Percentiles rank a stretch among this genome's conserved stretches.
Evolutionary conservation across 2,888 invertebrate species (phyloP).

Genomic region (Acanthosepion lycidas): DNA sequence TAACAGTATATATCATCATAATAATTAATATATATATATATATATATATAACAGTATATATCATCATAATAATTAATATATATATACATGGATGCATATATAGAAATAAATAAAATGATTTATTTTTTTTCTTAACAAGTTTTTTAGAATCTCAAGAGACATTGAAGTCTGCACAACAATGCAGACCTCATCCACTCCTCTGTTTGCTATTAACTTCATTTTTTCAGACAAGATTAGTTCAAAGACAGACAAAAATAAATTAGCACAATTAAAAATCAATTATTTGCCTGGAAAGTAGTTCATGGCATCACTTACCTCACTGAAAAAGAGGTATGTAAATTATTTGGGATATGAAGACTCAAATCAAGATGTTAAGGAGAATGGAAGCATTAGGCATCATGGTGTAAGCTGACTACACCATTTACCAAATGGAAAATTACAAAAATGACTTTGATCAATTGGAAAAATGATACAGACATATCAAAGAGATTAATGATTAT

Average conservation of each 20-base stretch:
- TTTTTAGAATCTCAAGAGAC: background rate
- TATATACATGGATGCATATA: background rate
- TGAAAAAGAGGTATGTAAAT: background rate
- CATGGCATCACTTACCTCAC: background rate
- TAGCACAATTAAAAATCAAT: constrained; percentile 33
- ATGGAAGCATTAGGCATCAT: background rate
- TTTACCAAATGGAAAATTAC: background rate
- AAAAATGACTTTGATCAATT: background rate
- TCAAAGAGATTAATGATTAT: constrained; percentile 20
- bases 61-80: background rate
- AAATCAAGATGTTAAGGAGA: background rate
- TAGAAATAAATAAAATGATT: background rate
- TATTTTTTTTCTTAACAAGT: background rate
- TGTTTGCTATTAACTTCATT: background rate
- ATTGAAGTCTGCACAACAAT: background rate
- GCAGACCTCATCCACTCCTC: background rate
- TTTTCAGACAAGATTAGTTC: background rate
- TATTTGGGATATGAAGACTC: background rate
- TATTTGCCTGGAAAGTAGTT: constrained; percentile 5
- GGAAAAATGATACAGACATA: background rate
- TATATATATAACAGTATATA: too few relatives aligned
- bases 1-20: too few relatives aligned
- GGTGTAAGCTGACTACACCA: background rate
- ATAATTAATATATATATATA: too few relatives aligned
- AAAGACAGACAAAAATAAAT: background rate